Evolutionary conservation across 2,888 invertebrate species (phyloP), one percentile per base, ranked within the genome.

Genomic region (Eucera pruinosa): DNA sequence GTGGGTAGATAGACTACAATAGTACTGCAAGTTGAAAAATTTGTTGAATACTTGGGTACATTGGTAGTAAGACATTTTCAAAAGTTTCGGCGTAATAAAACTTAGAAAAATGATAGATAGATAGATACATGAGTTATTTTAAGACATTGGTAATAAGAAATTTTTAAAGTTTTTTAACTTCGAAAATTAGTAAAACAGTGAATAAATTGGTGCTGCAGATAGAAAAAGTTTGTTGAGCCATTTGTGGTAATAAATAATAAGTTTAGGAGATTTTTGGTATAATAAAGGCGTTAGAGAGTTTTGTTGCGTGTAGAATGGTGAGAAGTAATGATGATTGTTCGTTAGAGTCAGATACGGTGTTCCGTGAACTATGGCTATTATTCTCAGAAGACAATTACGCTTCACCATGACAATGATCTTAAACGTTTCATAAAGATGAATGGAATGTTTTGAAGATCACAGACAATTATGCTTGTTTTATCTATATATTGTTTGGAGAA

Each of bases 351-450:
- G 11, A 30, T 3, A 15, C 27, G 13, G 15, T 25, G 27, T 57
- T 9, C 11, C 18, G 9, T n/a, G 55, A 39, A 25, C 23, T 25
- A 11, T n/a, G n/a, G 23, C 57, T 57, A 4, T 25, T 27, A 25
- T 50, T n/a, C 18, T n/a, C 2, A 27, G 23, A 45, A 36, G 9
- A 45, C 18, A 30, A 18, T 66, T 47, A 36, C 36, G 0, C 11
- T 47, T 57, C 33, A 0, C 23, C 58, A 23, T 27, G 50, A 33
- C 33, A 50, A 60, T 43, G 60, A 27, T 60, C 41, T 60, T 15
- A 18, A 41, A 18, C 41, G 33, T 6, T 33, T 18, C 11, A 52
- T 7, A 30, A 52, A 3, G 13, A 41, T 33, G 13, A 20, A 20
- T n/a, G 23, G 15, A 1, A 5, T 2, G n/a, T 15, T 61, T 23